Evolutionary conservation across 1,140 invertebrate species (phyloP).

Genomic region (Drosophila teissieri): DNA sequence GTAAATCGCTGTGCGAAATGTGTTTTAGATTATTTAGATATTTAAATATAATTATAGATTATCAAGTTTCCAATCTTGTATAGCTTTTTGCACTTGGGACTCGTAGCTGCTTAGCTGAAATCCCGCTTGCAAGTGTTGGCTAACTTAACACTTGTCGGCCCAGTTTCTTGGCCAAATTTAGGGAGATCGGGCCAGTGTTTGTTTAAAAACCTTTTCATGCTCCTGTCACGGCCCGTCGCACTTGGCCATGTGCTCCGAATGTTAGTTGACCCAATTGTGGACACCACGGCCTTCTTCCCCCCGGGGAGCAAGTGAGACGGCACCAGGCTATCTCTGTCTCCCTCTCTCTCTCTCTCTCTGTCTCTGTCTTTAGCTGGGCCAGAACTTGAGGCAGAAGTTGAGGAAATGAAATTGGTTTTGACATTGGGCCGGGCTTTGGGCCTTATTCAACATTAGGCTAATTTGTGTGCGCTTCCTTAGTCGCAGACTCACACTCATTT

Average conservation of each 20-base stretch:
- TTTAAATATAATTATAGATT: too few relatives aligned
- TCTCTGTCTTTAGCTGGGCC: not conserved
- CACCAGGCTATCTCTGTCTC: not conserved
- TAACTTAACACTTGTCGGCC: not conserved
- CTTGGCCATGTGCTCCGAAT: constrained; percentile 70
- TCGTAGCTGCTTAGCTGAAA: not conserved
- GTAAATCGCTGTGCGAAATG: too few relatives aligned
- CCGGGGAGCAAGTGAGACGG: constrained; percentile 10
- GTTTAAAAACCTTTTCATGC: constrained; percentile 59
- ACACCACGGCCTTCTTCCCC: constrained; percentile 5
- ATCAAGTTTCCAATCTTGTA: too few relatives aligned
- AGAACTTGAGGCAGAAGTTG: constrained; percentile 46
- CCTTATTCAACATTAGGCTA: constrained; percentile 77
- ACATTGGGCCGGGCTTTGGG: constrained; percentile 7
- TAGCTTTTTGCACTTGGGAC: not conserved
- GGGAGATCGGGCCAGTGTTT: constrained; percentile 43
- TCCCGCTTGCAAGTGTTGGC: not conserved
- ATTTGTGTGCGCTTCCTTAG: constrained; percentile 63
- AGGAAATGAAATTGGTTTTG: constrained; percentile 63
- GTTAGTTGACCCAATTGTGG: constrained; percentile 74
- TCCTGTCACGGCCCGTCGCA: constrained; percentile 65
- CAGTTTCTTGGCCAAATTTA: constrained; percentile 19
- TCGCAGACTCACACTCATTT: not conserved
- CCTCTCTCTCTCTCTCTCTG: not conserved
- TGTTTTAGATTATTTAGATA: too few relatives aligned